Conservation (phyloP, 2,888 invertebrate genomes). For the Melanargia galathea region DNA sequence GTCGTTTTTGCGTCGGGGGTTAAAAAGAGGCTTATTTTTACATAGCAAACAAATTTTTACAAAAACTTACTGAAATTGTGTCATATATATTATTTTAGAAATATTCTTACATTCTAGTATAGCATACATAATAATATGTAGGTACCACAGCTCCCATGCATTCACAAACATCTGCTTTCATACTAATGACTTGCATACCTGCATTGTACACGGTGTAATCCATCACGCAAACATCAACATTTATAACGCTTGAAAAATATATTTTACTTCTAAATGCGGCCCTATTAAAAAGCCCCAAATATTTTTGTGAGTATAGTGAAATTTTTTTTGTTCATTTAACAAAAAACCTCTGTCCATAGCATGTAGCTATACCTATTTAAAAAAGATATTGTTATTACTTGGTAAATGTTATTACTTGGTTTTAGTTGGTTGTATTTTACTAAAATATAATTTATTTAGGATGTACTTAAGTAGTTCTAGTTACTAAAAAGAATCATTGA, state of each 20-base stretch:
- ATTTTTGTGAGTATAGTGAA: background rate
- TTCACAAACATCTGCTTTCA: constrained; percentile 25
- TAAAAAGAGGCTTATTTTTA: too few relatives aligned
- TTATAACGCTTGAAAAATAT: constrained; percentile 9
- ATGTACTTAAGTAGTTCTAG: too few relatives aligned
- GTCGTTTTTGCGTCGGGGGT: too few relatives aligned
- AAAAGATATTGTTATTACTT: too few relatives aligned
- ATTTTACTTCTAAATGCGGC: background rate
- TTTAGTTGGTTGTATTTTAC: too few relatives aligned
- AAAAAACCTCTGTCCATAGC: background rate
- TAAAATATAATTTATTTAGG: too few relatives aligned
- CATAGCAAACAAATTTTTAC: too few relatives aligned
- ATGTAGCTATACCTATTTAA: background rate
- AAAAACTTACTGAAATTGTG: too few relatives aligned
- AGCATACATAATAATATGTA: background rate
- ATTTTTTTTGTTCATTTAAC: background rate
- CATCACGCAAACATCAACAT: constrained; percentile 24
- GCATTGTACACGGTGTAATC: constrained; percentile 35
- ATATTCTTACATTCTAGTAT: background rate
- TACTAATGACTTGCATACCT: constrained; percentile 31
- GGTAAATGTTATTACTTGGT: too few relatives aligned
- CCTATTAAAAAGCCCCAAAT: background rate
- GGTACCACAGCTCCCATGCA: background rate
- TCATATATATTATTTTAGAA: too few relatives aligned
- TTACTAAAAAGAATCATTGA: too few relatives aligned